Percentiles rank a stretch among this genome's conserved stretches.
Conservation (phyloP, 2,888 invertebrate genomes). For the Cantharis rustica region DNA sequence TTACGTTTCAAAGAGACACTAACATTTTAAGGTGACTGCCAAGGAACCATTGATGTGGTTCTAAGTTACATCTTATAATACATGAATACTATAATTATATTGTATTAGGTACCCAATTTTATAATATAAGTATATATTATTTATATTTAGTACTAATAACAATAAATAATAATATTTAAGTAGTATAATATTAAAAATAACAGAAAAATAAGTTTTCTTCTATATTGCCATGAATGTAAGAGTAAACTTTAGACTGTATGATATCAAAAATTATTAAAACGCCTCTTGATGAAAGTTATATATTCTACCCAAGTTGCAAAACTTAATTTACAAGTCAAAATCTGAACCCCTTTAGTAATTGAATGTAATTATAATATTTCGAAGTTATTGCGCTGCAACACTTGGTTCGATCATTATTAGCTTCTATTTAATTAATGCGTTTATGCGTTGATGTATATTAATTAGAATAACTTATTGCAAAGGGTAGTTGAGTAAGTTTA, state of each 20-base stretch:
- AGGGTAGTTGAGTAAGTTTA: slow-evolving; percentile 33
- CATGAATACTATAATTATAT: too few species aligned
- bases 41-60: too few species aligned
- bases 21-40: too few species aligned
- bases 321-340: slow-evolving; percentile 33
- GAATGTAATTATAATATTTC: slow-evolving; percentile 36
- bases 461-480: slow-evolving; percentile 55
- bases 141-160: too few species aligned
- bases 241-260: not conserved
- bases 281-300: slow-evolving; percentile 26
- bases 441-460: slow-evolving; percentile 58
- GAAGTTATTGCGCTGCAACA: slow-evolving; percentile 47
- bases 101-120: too few species aligned
- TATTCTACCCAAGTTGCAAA: slow-evolving; percentile 27
- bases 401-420: slow-evolving; percentile 57
- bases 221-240: not conserved
- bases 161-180: too few species aligned
- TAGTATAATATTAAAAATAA: too few species aligned
- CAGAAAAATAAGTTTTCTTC: not conserved
- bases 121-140: too few species aligned
- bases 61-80: too few species aligned
- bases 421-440: slow-evolving; percentile 57
- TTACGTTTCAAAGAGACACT: too few species aligned
- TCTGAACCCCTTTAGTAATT: slow-evolving; percentile 32
- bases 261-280: not conserved